Conservation (phyloP, 2,797 vertebrate genomes). For the Cirrhinus molitorella region DNA sequence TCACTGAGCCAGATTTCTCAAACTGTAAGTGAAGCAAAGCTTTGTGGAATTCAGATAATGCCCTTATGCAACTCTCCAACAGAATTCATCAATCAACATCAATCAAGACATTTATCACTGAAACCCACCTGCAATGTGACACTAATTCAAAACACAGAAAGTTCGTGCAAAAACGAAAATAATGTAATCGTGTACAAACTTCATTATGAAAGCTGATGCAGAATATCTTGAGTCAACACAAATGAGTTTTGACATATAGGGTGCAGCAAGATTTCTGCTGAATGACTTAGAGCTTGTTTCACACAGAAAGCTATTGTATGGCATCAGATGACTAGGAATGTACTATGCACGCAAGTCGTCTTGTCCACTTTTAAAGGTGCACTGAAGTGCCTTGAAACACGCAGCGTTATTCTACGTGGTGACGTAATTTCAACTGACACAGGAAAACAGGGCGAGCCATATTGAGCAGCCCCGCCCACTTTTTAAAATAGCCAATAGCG, state of each 20-base stretch:
- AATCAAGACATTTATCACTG: neutral
- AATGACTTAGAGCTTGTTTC: neutral
- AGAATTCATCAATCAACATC: neutral
- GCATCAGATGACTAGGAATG: neutral
- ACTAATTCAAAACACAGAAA: slow-evolving; percentile 13
- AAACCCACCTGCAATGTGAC: slow-evolving; percentile 8
- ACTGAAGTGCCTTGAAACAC: too few species aligned
- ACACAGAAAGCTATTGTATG: neutral
- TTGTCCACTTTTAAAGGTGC: neutral
- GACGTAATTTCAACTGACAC: too few species aligned
- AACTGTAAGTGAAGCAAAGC: slow-evolving; percentile 4
- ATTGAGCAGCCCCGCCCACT: too few species aligned
- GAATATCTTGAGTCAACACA: neutral
- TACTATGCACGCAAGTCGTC: neutral
- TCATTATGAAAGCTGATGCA: neutral
- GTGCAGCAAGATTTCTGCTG: neutral
- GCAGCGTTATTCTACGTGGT: too few species aligned
- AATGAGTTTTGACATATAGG: slow-evolving; percentile 2
- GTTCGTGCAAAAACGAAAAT: neutral
- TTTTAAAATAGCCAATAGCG: too few species aligned
- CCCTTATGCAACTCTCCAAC: neutral
- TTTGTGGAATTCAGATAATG: slow-evolving; percentile 8
- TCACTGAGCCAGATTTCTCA: slow-evolving; percentile 31
- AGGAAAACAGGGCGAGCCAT: too few species aligned
- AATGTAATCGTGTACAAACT: neutral